Evolutionary conservation across 2,888 invertebrate genomes (phyloP), one percentile per base, ranked within the genome.

Genomic region (Lumbricus terrestris): DNA sequence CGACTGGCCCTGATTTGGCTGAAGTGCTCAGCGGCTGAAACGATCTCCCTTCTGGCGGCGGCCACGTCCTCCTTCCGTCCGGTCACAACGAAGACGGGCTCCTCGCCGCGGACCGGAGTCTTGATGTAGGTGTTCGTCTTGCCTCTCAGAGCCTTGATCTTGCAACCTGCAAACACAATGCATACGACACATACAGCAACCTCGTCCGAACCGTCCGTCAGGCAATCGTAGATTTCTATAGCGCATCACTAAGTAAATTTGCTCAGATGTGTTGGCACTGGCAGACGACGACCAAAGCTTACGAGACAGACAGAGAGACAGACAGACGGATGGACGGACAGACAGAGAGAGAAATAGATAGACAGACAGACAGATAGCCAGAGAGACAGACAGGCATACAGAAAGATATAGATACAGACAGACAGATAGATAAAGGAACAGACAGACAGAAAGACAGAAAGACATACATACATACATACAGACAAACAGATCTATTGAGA

Each of bases 41-140:
- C 96, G 94, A 99, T 99, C 96, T 99, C 99, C 92, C 97, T 96
- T 95, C 99, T 99, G 93, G 99, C 99, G 94, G 98, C 97, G 93
- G 97, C 97, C 88, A 99, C 99, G 95, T 99, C 99, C 95, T 99
- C 99, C 95, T 98, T 98, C 93, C 99, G 97, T 88, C 99, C 99
- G 40, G 99, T 99, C 92, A 99, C 99, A 91, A 99, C 99, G 96
- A 99, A 99, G 93, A 99, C 98, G 33, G 99, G 99, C 95, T 99
- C 99, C 95, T 99, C 99, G 88, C 98, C 99, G 90, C 99, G 97
- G 82, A 99, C 98, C 91, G 99, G 99, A 15, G 99, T 99, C 96
- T 99, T 94, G 95, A 99, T 99, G 96, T 99, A 99, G 2, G 99
- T 99, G 96, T 99, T 99, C 92, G 99, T 99, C 96, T 99, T 99